Base-by-base conservation (phyloP, 2,797 vertebrate genomes). In the Sus cebifrons region DNA sequence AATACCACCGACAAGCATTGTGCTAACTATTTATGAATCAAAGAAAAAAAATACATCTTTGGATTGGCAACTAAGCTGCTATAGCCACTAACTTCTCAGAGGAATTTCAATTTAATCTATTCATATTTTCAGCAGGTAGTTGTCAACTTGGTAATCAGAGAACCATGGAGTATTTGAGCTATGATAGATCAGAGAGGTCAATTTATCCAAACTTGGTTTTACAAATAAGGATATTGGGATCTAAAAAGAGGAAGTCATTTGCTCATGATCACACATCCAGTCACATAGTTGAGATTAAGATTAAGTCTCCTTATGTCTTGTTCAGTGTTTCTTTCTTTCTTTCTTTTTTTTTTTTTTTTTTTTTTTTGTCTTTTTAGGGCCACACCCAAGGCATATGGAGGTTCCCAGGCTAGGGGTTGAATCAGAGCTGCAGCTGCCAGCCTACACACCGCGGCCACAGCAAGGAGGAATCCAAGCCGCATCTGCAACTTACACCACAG, bases 81-180 rank as follows among this genome's bases (percentile, higher is more conserved):
- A 78, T 89, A 64, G 36, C 20, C 54, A 79, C 65, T 83, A 73
- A 73, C 29, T 44, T 93, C 54, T 58, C 21, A 79, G 29, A 91
- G 6, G 16, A 93, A 71, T 36, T 96, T 94, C 23, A 86, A 25
- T 44, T 83, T 89, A 75, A 86, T 73, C 70, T 83, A 60, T 20
- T 25, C 85, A 17, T 75, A 84, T 65, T 65, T 40, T 93, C 82
- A 52, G 10, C 36, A 70, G 10, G 16, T 75, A 49, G 18, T n/a
- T 67, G 79, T 56, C 15, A 93, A 36, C 32, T 89, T 74, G 84
- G 2, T 21, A 75, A 79, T 64, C 62, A 84, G 58, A 88, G 29
- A 86, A 75, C 27, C 83, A n/a, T 62, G 49, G 7, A 7, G 32
- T 84, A 52, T 84, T 86, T 92, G 71, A 85, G 25, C n/a, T 82